These are phyloP conservation scores for Lytechinus variegatus DNA, from an alignment of 35 echinoderm and acorn worm genomes.

Conservation along the genomic window DNA sequence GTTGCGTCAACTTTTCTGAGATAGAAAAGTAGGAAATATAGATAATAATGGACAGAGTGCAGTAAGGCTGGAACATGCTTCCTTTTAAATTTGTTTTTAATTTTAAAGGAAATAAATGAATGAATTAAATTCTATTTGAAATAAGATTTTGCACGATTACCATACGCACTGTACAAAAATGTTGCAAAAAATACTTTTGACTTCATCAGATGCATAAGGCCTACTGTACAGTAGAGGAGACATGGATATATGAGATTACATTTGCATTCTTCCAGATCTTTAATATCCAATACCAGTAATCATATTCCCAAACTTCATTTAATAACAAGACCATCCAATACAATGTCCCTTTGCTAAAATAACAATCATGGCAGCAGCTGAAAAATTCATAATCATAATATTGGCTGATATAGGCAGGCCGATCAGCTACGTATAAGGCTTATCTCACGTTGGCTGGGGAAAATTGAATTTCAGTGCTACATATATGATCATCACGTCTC, in stretches of 20 bases:
- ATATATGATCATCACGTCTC: slow-evolving; percentile 1
- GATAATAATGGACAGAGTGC: too few species aligned
- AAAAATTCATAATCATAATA: slow-evolving; percentile 39
- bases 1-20: too few species aligned
- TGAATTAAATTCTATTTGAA: too few species aligned
- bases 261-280: neutral
- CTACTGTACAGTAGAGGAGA: neutral
- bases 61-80: too few species aligned
- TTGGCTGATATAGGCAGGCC: slow-evolving; percentile 23
- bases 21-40: too few species aligned
- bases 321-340: neutral
- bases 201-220: too few species aligned
- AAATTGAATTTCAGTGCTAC: slow-evolving; percentile 30
- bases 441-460: neutral
- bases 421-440: neutral
- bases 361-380: neutral
- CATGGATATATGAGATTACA: neutral
- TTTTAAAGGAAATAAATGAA: too few species aligned
- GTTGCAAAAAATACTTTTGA: too few species aligned
- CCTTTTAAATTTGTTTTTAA: too few species aligned
- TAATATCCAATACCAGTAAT: neutral
- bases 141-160: too few species aligned
- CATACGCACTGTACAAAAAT: too few species aligned
- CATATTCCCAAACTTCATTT: neutral
- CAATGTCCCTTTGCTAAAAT: neutral